These are phyloP conservation scores for Trypoxylon attenuatum DNA, from an alignment of 2,888 invertebrate species.

Conservation along the genomic window DNA sequence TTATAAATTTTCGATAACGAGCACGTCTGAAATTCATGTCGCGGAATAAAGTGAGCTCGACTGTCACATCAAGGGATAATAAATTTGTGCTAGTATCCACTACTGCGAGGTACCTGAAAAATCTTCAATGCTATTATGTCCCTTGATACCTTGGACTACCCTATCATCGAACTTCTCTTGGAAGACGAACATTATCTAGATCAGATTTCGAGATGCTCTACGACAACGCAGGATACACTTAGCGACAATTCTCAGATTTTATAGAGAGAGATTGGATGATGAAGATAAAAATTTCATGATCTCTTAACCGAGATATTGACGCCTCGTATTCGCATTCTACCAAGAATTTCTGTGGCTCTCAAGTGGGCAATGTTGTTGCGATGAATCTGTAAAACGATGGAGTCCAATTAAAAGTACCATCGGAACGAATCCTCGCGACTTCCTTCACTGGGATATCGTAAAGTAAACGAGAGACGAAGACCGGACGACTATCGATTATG, in stretches of 20 bases:
- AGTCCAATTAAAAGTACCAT: too few relatives aligned
- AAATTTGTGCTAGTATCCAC: conserved; percentile 7
- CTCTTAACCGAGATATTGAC: neutral
- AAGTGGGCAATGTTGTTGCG: too few relatives aligned
- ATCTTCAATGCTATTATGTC: conserved; percentile 12
- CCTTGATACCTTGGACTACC: neutral
- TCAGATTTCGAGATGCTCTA: neutral
- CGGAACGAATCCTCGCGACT: too few relatives aligned
- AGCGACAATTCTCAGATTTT: neutral
- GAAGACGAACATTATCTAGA: neutral
- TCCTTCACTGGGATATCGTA: too few relatives aligned
- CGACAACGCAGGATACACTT: neutral
- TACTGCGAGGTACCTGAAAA: conserved; percentile 14
- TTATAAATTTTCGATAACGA: conserved; percentile 13
- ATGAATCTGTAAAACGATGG: too few relatives aligned
- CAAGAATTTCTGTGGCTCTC: too few relatives aligned
- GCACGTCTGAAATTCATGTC: neutral
- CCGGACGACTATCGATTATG: conserved; percentile 38
- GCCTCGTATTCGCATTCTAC: too few relatives aligned
- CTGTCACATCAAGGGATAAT: neutral
- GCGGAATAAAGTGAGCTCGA: neutral
- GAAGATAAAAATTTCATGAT: neutral
- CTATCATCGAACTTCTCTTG: neutral
- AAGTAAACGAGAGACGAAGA: too few relatives aligned
- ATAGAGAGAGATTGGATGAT: neutral